Conservation (phyloP, 2,888 invertebrate genomes). For the Tenthredo notha region DNA sequence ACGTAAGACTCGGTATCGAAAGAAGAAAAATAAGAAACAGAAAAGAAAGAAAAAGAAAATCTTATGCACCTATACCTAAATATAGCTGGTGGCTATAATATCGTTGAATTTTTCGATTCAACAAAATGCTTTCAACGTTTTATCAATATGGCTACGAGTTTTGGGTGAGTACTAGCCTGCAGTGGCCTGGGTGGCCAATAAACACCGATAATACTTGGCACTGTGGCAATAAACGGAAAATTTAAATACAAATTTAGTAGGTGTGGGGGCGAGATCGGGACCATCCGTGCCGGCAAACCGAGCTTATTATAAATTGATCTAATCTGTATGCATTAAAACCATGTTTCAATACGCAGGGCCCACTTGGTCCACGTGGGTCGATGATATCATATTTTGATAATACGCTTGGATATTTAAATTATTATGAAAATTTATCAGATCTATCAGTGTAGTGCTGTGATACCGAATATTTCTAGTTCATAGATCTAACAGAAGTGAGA, state of each 20-base stretch:
- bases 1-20: background rate
- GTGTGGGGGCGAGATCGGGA: slow-evolving; percentile 53
- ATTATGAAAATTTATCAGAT: slow-evolving; percentile 69
- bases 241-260: slow-evolving; percentile 72
- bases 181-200: slow-evolving; percentile 66
- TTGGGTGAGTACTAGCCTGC: slow-evolving; percentile 43
- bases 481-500: background rate
- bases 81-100: background rate
- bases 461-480: slow-evolving; percentile 15
- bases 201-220: slow-evolving; percentile 73
- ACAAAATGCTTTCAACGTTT: slow-evolving; percentile 63
- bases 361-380: slow-evolving; percentile 63
- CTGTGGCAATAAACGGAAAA: slow-evolving; percentile 73
- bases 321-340: slow-evolving; percentile 77
- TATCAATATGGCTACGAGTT: slow-evolving; percentile 61
- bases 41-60: no score
- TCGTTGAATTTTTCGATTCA: background rate
- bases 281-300: slow-evolving; percentile 66
- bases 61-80: no score
- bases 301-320: slow-evolving; percentile 77
- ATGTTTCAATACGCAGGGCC: slow-evolving; percentile 68
- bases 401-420: slow-evolving; percentile 74
- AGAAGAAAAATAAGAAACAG: background rate
- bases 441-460: slow-evolving; percentile 11
- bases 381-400: slow-evolving; percentile 77